Conservation (phyloP, 2,113 vertebrate species). For the Cettia cetti region DNA sequence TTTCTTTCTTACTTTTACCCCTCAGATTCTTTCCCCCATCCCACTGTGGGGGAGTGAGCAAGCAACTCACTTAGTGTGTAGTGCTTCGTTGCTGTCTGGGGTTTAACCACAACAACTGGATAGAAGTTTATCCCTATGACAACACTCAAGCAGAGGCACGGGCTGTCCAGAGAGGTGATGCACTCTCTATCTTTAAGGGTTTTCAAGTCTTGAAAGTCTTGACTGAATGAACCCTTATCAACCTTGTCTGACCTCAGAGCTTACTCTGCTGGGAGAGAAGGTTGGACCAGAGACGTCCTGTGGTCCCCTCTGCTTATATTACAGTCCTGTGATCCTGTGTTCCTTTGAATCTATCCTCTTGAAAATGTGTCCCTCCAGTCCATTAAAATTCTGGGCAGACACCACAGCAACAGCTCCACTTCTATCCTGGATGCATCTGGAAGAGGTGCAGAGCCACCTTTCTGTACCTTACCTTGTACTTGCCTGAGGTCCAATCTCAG, state of each 20-base stretch:
- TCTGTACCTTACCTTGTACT: neutral
- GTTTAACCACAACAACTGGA: neutral
- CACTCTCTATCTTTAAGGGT: neutral
- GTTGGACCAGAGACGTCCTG: neutral
- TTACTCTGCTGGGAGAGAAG: neutral
- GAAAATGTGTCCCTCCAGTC: neutral
- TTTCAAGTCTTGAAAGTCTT: neutral
- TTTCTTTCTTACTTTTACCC: neutral
- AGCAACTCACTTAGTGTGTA: neutral
- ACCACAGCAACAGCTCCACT: neutral
- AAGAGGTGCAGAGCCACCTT: neutral
- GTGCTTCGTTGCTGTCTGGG: neutral
- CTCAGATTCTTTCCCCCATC: neutral
- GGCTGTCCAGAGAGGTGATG: neutral
- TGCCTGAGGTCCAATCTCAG: neutral
- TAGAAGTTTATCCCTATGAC: neutral
- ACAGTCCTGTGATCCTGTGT: neutral
- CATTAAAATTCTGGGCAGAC: neutral
- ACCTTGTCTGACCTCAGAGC: neutral
- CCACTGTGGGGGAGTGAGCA: neutral
- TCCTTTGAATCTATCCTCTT: neutral
- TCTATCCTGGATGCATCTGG: neutral
- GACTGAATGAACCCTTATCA: neutral
- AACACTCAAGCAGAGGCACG: neutral
- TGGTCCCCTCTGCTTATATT: neutral